A percentile compares a stretch with the other conserved stretches of the same genome.
Evolutionary conservation across 2,797 vertebrate species (phyloP).

Genomic region (Sebastiscus albofasciatus): DNA sequence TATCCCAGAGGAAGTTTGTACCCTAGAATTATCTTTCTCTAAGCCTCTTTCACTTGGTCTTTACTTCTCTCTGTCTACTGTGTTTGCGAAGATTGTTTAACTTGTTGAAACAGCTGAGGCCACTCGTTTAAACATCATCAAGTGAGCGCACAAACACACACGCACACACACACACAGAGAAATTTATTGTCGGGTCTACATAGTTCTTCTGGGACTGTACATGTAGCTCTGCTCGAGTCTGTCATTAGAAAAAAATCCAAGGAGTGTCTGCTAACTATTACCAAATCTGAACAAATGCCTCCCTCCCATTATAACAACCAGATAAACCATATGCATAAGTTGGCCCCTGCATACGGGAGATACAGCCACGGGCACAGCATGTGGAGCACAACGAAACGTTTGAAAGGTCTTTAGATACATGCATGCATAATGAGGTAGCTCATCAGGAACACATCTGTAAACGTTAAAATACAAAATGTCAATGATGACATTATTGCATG

Average conservation of each 20-base stretch:
- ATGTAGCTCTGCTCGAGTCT: conserved; percentile 41
- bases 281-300: conserved; percentile 39
- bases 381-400: not conserved
- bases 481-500: not conserved
- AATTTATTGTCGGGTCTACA: conserved; percentile 45
- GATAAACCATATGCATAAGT: conserved; percentile 36
- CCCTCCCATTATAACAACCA: conserved; percentile 38
- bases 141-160: conserved; percentile 44
- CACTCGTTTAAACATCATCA: conserved; percentile 77
- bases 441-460: not conserved
- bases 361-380: not conserved
- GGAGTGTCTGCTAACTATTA: conserved; percentile 60
- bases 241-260: conserved; percentile 40
- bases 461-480: not conserved
- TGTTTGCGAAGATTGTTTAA: conserved; percentile 72
- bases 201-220: conserved; percentile 38
- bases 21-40: conserved; percentile 77
- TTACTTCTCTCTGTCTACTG: conserved; percentile 51
- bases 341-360: not conserved
- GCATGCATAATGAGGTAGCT: not conserved
- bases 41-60: conserved; percentile 41
- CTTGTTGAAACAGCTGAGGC: conserved; percentile 80
- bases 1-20: conserved; percentile 77
- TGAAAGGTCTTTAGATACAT: not conserved
- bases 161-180: conserved; percentile 18